Evolutionary conservation across 2,888 invertebrate species (phyloP).

Genomic region (Pantelozetes paolii): DNA sequence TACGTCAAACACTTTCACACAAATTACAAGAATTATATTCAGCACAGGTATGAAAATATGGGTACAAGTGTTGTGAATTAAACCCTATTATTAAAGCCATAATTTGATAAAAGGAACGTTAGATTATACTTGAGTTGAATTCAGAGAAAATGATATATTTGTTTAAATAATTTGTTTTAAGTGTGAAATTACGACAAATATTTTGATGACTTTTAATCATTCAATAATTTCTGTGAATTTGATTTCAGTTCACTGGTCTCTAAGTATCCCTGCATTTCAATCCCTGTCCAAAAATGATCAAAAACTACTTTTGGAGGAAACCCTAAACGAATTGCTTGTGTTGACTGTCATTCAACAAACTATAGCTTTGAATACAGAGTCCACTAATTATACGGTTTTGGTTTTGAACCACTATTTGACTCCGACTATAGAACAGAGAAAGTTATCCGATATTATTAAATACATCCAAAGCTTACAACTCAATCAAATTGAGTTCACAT

Average conservation of each 20-base stretch:
- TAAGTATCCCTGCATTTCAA: slow-evolving; percentile 37
- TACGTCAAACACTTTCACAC: slow-evolving; percentile 9
- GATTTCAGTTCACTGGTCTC: slow-evolving; percentile 40
- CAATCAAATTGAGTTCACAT: slow-evolving; percentile 78
- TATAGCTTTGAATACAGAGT: background rate
- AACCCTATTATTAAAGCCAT: too few species aligned
- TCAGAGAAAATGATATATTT: too few species aligned
- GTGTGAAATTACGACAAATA: too few species aligned
- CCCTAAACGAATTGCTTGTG: slow-evolving; percentile 39
- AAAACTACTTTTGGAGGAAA: slow-evolving; percentile 39
- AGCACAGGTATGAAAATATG: slow-evolving; percentile 31
- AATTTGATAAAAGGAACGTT: too few species aligned
- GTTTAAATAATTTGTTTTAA: too few species aligned
- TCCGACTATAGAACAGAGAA: slow-evolving; percentile 24
- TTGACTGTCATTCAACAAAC: slow-evolving; percentile 30
- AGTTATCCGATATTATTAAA: slow-evolving; percentile 62
- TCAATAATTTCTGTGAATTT: slow-evolving; percentile 29
- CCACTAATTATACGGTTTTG: background rate
- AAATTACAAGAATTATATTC: slow-evolving; percentile 2
- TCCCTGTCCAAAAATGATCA: slow-evolving; percentile 24
- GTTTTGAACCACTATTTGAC: slow-evolving; percentile 35
- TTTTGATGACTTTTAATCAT: too few species aligned
- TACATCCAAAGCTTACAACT: slow-evolving; percentile 64
- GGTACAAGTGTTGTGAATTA: too few species aligned
- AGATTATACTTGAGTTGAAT: too few species aligned